Evolutionary conservation across 23 tunicate species (phyloP).

Genomic region (Botrylloides violaceus): DNA sequence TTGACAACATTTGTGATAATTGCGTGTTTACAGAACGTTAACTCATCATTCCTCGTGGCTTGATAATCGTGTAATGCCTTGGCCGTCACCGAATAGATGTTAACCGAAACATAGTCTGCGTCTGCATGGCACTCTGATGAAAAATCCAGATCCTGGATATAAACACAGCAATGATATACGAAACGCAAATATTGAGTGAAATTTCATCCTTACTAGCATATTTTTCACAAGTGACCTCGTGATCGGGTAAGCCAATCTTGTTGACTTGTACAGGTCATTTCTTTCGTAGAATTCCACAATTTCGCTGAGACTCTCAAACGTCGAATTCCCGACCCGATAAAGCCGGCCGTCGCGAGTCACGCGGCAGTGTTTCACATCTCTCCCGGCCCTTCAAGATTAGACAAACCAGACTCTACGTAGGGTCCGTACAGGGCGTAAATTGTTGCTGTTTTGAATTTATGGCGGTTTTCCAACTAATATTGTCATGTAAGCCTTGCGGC

Average conservation of each 20-base stretch:
- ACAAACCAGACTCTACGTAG: too few relatives aligned
- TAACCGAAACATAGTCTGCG: constrained; percentile 52
- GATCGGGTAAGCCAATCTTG: constrained; percentile 56
- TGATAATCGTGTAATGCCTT: constrained; percentile 78
- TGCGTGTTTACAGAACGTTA: constrained; percentile 88
- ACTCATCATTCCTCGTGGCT: constrained; percentile 69
- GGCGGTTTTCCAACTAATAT: too few relatives aligned
- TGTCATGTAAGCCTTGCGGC: too few relatives aligned
- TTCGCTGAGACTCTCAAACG: constrained; percentile 65
- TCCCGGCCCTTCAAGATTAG: constrained; percentile 52
- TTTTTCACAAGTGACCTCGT: constrained; percentile 39
- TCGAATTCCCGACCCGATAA: constrained; percentile 78
- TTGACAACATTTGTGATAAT: constrained; percentile 76
- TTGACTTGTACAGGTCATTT: constrained; percentile 49
- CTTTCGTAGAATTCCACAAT: constrained; percentile 68
- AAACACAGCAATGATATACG: background rate
- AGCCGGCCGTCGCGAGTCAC: constrained; percentile 64
- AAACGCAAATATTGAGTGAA: background rate
- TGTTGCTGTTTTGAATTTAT: too few relatives aligned
- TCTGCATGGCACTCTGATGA: constrained; percentile 1
- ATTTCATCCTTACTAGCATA: background rate
- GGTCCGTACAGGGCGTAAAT: too few relatives aligned
- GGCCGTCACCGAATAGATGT: constrained; percentile 42
- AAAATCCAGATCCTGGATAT: constrained; percentile 2
- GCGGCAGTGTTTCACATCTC: constrained; percentile 76